These are phyloP conservation scores for Phymastichus coffea DNA, from an alignment of 1,140 invertebrate genomes.

Conservation along the genomic window DNA sequence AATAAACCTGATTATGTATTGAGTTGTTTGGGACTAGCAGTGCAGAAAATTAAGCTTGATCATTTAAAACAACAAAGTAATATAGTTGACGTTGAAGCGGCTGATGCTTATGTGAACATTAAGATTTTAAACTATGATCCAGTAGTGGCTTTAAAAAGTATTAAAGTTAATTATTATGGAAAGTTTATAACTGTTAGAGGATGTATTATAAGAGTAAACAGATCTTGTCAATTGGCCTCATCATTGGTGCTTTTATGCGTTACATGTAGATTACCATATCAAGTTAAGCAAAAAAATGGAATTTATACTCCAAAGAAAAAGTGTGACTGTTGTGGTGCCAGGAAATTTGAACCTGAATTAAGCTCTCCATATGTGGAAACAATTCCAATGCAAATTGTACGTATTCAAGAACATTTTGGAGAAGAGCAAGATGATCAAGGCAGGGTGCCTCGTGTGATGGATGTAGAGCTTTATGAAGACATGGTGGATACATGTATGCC, in stretches of 20 bases:
- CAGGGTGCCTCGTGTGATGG: slow-evolving; percentile 80
- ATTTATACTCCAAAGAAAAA: slow-evolving; percentile 49
- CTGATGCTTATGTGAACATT: slow-evolving; percentile 57
- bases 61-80: neutral
- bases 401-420: slow-evolving; percentile 72
- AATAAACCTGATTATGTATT: slow-evolving; percentile 66
- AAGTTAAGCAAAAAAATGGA: slow-evolving; percentile 45
- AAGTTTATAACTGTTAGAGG: slow-evolving; percentile 83
- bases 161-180: slow-evolving; percentile 79
- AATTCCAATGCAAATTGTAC: slow-evolving; percentile 76
- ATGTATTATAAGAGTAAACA: slow-evolving; percentile 81
- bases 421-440: slow-evolving; percentile 71
- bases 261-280: slow-evolving; percentile 41
- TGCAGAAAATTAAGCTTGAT: slow-evolving; percentile 64
- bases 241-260: slow-evolving; percentile 76
- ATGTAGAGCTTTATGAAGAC: slow-evolving; percentile 84
- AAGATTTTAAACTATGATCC: slow-evolving; percentile 72
- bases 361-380: slow-evolving; percentile 72
- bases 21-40: slow-evolving; percentile 68
- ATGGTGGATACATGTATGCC: slow-evolving; percentile 84
- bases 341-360: slow-evolving; percentile 68
- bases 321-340: slow-evolving; percentile 69
- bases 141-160: slow-evolving; percentile 66
- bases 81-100: slow-evolving; percentile 12
- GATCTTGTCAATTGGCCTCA: slow-evolving; percentile 71